Evolutionary conservation across 2,797 vertebrate species (phyloP), one percentile per base, ranked within the genome.

Genomic region (Urosaurus nigricauda): DNA sequence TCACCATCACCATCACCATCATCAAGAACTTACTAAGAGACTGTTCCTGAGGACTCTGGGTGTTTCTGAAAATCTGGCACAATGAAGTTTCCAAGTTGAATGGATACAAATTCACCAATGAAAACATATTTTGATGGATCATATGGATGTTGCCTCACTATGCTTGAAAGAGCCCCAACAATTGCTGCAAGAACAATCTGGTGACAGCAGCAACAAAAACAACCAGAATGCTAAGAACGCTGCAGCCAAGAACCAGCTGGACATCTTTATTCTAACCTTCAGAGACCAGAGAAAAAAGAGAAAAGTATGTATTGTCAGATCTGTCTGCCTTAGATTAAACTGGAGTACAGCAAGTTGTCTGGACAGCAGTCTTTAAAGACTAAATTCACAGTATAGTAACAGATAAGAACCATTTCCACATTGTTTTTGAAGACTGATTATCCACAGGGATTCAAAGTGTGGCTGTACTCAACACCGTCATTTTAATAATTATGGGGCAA

Each of bases 101-200:
- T 68, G 8, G 81, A 83, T 68, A 83, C 81, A 65, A 83, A 83
- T 68, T 68, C 81, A 16, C 81, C 81, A 47, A 83, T 83, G 29
- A 83, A 47, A 29, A 68, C 43, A 43, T 32, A 24, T 7, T 68
- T 40, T 83, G 79, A 37, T 37, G 53, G 53, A 58, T 4, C 35
- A 58, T n/a, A n/a, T 1, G n/a, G 32, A 60, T 80, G 9, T 21
- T 17, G 8, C 8, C 60, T n/a, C 14, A 37, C 32, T 75, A 37
- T 37, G 17, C 35, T 9, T 3, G 29, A 29, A 70, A 5, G 65
- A 19, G 14, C 47, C 47, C 29, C 47, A 47, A 47, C 19, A 17
- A 19, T 83, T 83, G 65, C 40, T 70, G 16, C 0, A 70, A 47
- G 35, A 65, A 40, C 16, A 14, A 5, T 11, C 16, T 13, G n/a